Percentiles rank a stretch among this genome's conserved stretches.
These are phyloP conservation scores for Acanthosepion esculentum DNA, from an alignment of 2,888 invertebrate species.

Conservation along the genomic window DNA sequence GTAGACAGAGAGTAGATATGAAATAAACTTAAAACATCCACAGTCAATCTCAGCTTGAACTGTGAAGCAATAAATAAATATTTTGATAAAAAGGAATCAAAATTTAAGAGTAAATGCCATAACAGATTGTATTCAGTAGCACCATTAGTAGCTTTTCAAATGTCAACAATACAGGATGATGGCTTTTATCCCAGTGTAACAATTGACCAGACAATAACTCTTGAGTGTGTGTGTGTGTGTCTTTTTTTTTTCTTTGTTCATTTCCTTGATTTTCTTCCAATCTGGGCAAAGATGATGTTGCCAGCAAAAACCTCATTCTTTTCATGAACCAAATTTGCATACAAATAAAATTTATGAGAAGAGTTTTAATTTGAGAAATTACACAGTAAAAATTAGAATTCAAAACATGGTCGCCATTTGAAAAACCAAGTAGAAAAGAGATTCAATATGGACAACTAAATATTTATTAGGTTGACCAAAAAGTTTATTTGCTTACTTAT, in stretches of 20 bases:
- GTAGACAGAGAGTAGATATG: not conserved
- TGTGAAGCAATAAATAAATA: not conserved
- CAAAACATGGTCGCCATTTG: not conserved
- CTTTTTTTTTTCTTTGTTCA: not conserved
- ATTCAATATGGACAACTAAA: too few relatives aligned
- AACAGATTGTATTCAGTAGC: not conserved
- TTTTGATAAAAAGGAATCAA: not conserved
- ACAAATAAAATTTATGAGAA: not conserved
- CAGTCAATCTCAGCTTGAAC: not conserved
- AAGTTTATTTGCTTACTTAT: too few relatives aligned
- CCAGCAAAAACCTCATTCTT: not conserved
- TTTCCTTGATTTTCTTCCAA: too few relatives aligned
- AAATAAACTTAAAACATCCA: not conserved
- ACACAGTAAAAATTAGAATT: not conserved
- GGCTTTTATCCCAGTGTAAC: conserved; percentile 14
- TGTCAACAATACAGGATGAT: not conserved
- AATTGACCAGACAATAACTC: not conserved
- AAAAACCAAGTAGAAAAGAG: too few relatives aligned
- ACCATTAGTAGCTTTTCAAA: not conserved
- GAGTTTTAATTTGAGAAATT: not conserved
- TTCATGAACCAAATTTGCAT: not conserved
- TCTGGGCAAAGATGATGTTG: not conserved
- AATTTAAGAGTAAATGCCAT: not conserved
- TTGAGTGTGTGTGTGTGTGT: not conserved
- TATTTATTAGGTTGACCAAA: too few relatives aligned